phyloP scores from a whole-genome alignment of 2,113 vertebrate genomes.

The Trogon melanurus region DNA sequence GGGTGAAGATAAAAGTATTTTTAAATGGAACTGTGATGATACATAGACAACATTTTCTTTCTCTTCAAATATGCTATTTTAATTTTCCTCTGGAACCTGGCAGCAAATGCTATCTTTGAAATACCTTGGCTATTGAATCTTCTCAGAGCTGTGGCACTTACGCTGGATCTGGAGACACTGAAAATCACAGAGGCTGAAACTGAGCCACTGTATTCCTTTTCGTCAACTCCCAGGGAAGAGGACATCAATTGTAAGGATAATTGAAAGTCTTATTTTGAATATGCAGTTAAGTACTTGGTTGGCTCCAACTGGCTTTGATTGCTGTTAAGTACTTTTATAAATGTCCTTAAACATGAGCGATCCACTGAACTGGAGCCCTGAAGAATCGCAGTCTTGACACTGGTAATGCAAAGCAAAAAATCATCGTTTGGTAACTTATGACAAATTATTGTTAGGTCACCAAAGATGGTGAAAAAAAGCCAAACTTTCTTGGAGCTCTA shows the following conservation, averaged over 20 bases:
- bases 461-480: not conserved
- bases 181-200: not conserved
- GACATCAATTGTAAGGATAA: not conserved
- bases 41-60: not conserved
- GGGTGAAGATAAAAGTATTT: not conserved
- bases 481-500: not conserved
- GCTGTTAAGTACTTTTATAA: not conserved
- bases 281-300: not conserved
- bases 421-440: not conserved
- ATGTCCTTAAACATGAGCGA: not conserved
- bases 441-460: not conserved
- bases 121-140: not conserved
- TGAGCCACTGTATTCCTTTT: not conserved
- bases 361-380: not conserved
- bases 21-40: not conserved
- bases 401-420: not conserved
- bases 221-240: not conserved
- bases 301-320: not conserved
- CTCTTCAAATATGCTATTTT: not conserved
- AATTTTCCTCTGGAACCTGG: not conserved
- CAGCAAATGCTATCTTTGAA: not conserved
- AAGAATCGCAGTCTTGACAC: not conserved
- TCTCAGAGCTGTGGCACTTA: not conserved
- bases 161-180: not conserved
- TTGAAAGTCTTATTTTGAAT: not conserved